phyloP scores from a whole-genome alignment of 2,113 vertebrate genomes.

The Solenodon paradoxus region DNA sequence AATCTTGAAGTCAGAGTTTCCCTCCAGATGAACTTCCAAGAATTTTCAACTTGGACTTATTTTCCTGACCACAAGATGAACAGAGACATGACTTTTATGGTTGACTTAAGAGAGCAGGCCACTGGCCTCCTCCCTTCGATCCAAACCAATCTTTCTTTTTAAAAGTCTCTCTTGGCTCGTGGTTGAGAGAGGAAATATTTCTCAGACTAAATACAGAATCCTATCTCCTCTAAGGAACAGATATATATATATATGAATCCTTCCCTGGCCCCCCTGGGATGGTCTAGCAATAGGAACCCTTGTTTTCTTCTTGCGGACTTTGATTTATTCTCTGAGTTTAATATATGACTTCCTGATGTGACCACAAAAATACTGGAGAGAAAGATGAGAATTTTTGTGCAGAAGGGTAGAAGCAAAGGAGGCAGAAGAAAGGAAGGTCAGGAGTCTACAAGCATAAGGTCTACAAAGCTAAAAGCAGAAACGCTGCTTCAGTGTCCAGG shows the following conservation, averaged over 20 bases:
- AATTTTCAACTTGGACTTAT: background rate
- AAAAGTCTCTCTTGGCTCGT: background rate
- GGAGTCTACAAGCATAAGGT: background rate
- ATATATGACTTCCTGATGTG: background rate
- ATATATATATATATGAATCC: background rate
- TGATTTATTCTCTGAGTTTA: background rate
- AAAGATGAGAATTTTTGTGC: background rate
- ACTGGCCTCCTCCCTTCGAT: background rate
- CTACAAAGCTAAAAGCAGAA: background rate
- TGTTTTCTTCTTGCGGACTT: background rate
- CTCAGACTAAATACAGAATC: background rate
- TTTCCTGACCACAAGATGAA: background rate
- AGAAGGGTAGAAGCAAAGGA: background rate
- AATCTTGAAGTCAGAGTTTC: background rate
- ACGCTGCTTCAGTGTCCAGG: background rate
- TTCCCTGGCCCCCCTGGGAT: background rate
- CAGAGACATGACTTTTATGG: background rate
- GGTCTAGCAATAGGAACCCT: too few species aligned
- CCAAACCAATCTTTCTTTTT: background rate
- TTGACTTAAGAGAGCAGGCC: background rate
- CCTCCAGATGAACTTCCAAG: background rate
- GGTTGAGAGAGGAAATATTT: background rate
- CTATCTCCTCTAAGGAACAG: background rate
- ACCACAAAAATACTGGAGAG: background rate
- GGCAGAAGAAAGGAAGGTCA: rapidly evolving